These are phyloP conservation scores for Chiloscyllium plagiosum DNA, from an alignment of 2,113 vertebrate genomes.

Conservation along the genomic window DNA sequence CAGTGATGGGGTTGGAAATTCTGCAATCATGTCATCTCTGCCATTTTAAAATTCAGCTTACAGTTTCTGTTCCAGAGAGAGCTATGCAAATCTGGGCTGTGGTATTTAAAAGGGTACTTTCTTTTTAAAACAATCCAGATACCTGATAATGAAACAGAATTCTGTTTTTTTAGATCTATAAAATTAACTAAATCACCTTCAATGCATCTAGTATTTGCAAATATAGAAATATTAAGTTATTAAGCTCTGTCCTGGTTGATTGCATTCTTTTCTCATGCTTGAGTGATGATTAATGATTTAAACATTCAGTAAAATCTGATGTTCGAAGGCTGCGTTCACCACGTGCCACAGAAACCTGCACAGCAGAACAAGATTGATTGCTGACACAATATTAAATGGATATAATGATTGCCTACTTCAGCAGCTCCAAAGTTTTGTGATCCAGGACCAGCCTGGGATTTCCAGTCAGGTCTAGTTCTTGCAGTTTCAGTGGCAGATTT, in stretches of 20 bases:
- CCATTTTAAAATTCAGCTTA: neutral
- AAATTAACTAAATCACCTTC: neutral
- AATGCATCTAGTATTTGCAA: neutral
- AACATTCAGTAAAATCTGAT: neutral
- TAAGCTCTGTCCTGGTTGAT: neutral
- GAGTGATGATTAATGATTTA: neutral
- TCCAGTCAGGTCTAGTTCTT: conserved; percentile 93
- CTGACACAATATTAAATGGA: conserved; percentile 39
- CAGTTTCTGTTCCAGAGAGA: too few relatives aligned
- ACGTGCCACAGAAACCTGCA: conserved; percentile 37
- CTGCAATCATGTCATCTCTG: neutral
- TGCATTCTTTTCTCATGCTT: neutral
- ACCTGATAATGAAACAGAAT: neutral
- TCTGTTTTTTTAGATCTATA: neutral
- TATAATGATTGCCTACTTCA: conserved; percentile 70
- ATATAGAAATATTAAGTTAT: neutral
- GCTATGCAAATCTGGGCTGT: neutral
- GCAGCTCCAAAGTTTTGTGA: conserved; percentile 88
- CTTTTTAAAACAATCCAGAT: neutral
- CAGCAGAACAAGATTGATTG: neutral
- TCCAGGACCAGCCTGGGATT: conserved; percentile 85
- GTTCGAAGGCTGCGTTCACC: conserved; percentile 44
- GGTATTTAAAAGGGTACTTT: neutral
- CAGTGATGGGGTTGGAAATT: neutral
- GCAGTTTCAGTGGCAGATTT: conserved; percentile 88